phyloP scores from a whole-genome alignment of 2,888 invertebrate genomes.

The Halictus quadricinctus region DNA sequence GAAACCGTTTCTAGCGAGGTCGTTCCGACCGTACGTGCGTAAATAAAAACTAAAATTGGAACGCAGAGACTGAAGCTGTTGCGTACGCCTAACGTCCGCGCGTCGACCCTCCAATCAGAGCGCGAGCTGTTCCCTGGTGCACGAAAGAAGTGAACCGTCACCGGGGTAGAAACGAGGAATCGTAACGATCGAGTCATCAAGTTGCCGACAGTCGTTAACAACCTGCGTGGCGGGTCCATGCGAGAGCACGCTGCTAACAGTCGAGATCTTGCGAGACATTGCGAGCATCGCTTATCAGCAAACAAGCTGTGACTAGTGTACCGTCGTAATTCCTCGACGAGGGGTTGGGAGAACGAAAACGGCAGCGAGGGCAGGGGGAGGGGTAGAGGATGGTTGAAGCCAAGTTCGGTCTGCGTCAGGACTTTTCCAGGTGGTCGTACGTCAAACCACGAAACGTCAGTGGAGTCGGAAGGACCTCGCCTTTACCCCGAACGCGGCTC shows the following conservation, averaged over 20 bases:
- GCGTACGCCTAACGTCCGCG: background rate
- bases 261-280: conserved; percentile 1
- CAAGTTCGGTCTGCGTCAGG: conserved; percentile 37
- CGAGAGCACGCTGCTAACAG: background rate
- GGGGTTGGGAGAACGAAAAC: background rate
- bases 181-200: conserved; percentile 20
- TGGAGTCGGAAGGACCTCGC: conserved; percentile 54
- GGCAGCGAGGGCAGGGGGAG: background rate
- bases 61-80: background rate
- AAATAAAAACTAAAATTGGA: background rate
- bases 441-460: conserved; percentile 47
- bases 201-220: conserved; percentile 11
- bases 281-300: conserved; percentile 45
- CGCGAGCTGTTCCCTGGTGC: background rate
- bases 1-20: background rate
- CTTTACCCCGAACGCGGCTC: background rate
- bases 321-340: conserved; percentile 36
- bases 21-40: background rate
- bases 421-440: conserved; percentile 51
- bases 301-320: conserved; percentile 16
- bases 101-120: background rate
- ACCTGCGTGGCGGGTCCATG: background rate
- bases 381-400: conserved; percentile 5
- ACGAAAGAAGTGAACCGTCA: background rate
- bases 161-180: background rate